A percentile compares a stretch with the other conserved stretches of the same genome.
Conservation (phyloP, 1,140 invertebrate genomes). For the Sarcophaga peregrina region DNA sequence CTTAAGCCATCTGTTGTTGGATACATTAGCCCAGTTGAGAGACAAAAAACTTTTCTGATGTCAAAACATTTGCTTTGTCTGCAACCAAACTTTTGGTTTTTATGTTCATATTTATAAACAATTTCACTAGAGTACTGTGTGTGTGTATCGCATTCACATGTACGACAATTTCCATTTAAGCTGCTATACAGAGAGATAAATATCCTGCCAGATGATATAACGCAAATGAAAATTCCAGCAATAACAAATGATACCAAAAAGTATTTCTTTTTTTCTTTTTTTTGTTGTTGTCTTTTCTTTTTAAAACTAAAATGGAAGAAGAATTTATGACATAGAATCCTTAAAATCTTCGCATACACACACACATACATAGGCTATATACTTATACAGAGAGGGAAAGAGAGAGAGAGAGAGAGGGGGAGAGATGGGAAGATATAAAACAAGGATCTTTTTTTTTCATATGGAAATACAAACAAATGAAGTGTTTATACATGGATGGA, state of each 20-base stretch:
- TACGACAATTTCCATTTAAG: neutral
- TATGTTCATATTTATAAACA: neutral
- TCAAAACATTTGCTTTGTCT: neutral
- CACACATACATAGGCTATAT: neutral
- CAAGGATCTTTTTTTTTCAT: neutral
- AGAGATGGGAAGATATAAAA: neutral
- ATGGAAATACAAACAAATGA: too few relatives aligned
- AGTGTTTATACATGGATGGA: too few relatives aligned
- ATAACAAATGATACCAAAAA: slow-evolving; percentile 30
- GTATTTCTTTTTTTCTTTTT: neutral
- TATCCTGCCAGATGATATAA: slow-evolving; percentile 17
- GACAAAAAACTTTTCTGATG: too few relatives aligned
- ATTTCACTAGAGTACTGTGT: neutral
- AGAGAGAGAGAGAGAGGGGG: neutral
- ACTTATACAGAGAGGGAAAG: too few relatives aligned
- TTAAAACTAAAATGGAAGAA: neutral
- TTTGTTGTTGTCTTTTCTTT: too few relatives aligned
- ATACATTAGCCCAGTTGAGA: neutral
- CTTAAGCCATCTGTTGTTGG: slow-evolving; percentile 18
- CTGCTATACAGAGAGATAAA: neutral
- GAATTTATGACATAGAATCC: neutral
- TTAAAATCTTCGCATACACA: neutral
- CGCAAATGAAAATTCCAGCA: slow-evolving; percentile 31
- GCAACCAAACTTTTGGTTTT: neutral
- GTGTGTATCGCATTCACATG: neutral